These are phyloP conservation scores for Hystrix brachyura DNA, from an alignment of 2,113 vertebrate species.

Conservation along the genomic window DNA sequence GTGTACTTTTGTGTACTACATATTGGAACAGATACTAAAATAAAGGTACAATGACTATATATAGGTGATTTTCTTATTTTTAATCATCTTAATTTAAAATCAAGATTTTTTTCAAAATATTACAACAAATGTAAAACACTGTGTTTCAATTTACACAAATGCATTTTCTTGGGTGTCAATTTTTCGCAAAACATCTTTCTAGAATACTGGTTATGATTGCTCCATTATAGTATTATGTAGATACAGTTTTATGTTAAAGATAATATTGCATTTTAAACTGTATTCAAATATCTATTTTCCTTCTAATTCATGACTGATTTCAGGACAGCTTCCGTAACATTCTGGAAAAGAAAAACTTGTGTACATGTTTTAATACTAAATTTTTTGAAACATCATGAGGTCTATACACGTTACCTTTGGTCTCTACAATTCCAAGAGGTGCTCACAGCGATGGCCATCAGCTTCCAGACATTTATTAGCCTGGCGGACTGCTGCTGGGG, in stretches of 20 bases:
- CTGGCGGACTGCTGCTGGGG: too few relatives aligned
- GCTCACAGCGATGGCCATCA: too few relatives aligned
- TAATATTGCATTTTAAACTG: background rate
- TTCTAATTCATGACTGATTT: background rate
- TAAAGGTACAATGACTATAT: background rate
- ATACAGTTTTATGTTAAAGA: background rate
- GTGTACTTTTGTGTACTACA: background rate
- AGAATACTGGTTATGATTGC: background rate
- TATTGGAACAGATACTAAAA: background rate
- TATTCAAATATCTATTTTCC: too few relatives aligned
- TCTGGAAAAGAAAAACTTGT: background rate
- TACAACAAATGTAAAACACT: background rate
- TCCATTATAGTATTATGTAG: background rate
- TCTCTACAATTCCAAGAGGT: too few relatives aligned
- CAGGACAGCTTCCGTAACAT: background rate
- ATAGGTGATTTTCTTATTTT: background rate
- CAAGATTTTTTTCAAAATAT: background rate
- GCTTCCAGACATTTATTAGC: too few relatives aligned
- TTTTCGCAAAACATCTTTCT: background rate
- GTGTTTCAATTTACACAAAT: background rate
- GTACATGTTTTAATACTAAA: too few relatives aligned
- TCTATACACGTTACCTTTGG: too few relatives aligned
- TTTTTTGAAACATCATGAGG: too few relatives aligned
- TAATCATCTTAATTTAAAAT: background rate
- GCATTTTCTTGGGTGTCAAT: background rate